Conservation (phyloP, 2,113 vertebrate genomes). For the Strigops habroptila region DNA sequence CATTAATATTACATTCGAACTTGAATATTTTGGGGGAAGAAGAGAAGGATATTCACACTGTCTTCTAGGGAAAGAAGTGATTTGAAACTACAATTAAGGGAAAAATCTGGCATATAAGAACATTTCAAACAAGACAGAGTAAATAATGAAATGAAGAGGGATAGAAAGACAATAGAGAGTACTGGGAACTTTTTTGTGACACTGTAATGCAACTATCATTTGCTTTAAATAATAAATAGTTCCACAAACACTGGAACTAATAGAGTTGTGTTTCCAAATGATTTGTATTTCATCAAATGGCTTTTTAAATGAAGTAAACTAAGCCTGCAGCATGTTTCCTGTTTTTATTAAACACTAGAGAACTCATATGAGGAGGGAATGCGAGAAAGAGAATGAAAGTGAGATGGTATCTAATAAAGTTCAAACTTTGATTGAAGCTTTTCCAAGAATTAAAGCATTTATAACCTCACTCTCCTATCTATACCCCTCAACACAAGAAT, state of each 20-base stretch:
- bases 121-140: neutral
- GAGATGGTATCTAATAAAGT: neutral
- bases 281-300: constrained; percentile 19
- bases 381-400: neutral
- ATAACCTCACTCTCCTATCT: neutral
- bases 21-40: neutral
- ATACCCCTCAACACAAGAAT: neutral
- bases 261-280: constrained; percentile 17
- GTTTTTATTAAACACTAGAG: constrained; percentile 46
- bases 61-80: neutral
- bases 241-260: constrained; percentile 34
- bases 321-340: constrained; percentile 28
- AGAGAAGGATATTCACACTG: neutral
- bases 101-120: neutral
- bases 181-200: neutral
- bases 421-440: constrained; percentile 31
- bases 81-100: neutral
- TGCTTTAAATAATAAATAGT: constrained; percentile 54
- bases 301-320: constrained; percentile 51
- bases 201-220: neutral
- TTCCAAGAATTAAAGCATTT: constrained; percentile 21
- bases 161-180: neutral
- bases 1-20: neutral
- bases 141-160: neutral
- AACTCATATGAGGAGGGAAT: neutral